Evolutionary conservation across 2,888 invertebrate genomes (phyloP).

Genomic region (Lochmaea crataegi): DNA sequence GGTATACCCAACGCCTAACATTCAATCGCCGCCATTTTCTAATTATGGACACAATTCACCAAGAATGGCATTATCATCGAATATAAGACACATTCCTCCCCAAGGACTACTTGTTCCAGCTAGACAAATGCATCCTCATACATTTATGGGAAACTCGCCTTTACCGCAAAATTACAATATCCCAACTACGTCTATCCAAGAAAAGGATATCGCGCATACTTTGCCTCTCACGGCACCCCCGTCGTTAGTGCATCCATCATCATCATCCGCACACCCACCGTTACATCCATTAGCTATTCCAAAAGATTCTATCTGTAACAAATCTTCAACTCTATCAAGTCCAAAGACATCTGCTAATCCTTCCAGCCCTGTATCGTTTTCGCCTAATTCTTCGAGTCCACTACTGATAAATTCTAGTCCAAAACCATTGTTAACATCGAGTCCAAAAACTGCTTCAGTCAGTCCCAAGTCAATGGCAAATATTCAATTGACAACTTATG

Average conservation of each 20-base stretch:
- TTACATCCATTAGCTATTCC: slow-evolving; percentile 36
- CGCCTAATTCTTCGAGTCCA: slow-evolving; percentile 29
- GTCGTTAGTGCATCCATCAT: neutral
- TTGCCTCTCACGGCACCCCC: slow-evolving; percentile 3
- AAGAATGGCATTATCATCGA: slow-evolving; percentile 53
- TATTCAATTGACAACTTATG: neutral
- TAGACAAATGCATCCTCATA: slow-evolving; percentile 49
- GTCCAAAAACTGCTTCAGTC: neutral
- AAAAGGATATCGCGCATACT: slow-evolving; percentile 42
- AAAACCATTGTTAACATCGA: slow-evolving; percentile 18
- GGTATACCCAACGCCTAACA: slow-evolving; percentile 55
- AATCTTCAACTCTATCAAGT: slow-evolving; percentile 29
- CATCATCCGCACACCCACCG: slow-evolving; percentile 13
- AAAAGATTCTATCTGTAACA: slow-evolving; percentile 28
- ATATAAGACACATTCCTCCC: slow-evolving; percentile 49
- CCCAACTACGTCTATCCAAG: slow-evolving; percentile 35
- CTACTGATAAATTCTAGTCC: slow-evolving; percentile 36
- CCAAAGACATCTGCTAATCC: slow-evolving; percentile 33
- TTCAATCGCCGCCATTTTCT: slow-evolving; percentile 48
- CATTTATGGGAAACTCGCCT: slow-evolving; percentile 43
- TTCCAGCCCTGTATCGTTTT: slow-evolving; percentile 32
- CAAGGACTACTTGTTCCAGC: slow-evolving; percentile 55
- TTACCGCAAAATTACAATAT: slow-evolving; percentile 40
- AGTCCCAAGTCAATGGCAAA: neutral
- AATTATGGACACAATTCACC: slow-evolving; percentile 50